These are phyloP conservation scores for Apamea crenata DNA, from an alignment of 2,888 invertebrate species.

Conservation along the genomic window DNA sequence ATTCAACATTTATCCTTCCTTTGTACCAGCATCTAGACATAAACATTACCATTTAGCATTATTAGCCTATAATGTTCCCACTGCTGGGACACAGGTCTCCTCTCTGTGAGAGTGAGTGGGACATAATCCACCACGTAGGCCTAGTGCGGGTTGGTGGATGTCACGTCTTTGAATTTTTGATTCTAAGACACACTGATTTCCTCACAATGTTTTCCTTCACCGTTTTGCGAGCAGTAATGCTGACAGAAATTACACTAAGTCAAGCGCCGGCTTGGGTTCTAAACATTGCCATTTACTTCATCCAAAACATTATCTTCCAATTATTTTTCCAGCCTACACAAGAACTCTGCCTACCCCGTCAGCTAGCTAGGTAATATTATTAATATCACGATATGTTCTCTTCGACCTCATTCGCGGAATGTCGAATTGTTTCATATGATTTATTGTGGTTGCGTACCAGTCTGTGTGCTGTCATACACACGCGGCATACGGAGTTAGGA, in stretches of 20 bases:
- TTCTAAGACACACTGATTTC: too few species aligned
- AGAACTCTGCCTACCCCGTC: conserved; percentile 34
- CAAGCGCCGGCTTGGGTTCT: not conserved
- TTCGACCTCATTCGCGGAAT: conserved; percentile 65
- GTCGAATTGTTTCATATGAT: conserved; percentile 71
- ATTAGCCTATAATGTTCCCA: not conserved
- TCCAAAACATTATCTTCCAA: not conserved
- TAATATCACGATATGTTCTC: conserved; percentile 65
- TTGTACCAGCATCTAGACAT: not conserved
- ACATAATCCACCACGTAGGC: not conserved
- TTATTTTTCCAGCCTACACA: conserved; percentile 31
- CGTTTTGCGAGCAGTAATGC: not conserved
- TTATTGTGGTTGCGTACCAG: conserved; percentile 64
- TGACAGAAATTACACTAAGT: not conserved
- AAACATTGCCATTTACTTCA: not conserved
- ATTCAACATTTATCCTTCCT: not conserved
- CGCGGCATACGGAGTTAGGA: conserved; percentile 56
- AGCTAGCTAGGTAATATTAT: conserved; percentile 56
- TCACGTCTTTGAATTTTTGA: not conserved
- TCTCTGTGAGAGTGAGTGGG: too few species aligned
- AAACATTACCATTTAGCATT: not conserved
- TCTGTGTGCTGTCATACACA: conserved; percentile 68
- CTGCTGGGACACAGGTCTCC: not conserved
- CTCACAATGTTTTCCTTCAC: not conserved
- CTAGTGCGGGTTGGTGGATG: not conserved